Base-by-base conservation (phyloP, 1,140 invertebrate species). In the Arion vulgaris region DNA sequence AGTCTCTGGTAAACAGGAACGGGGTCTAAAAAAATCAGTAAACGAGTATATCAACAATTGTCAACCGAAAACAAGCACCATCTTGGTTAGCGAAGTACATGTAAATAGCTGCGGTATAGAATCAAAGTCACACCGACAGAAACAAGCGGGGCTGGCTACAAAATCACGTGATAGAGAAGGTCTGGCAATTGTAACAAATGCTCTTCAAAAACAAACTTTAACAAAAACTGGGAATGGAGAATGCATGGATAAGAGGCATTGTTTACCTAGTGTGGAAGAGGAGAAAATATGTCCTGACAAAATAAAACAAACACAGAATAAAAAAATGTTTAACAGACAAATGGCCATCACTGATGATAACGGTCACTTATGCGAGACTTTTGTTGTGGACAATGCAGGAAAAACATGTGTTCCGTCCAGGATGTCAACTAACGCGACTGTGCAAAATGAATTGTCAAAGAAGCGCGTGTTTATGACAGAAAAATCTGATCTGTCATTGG, bases 211-310 rank as follows among this genome's bases (percentile, higher is more conserved):
- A 26, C 11, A 49, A 7, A 73, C 7, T 28, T 1, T 73, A 34
- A 73, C 71, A 26, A 73, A 73, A 11, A 4, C 11, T 49, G 23
- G 71, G 13, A 39, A 73, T 13, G 36, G 7, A 26, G 38, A 39
- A 2, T 5, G n/a, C 4, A 11, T n/a, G 5, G 38, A 73, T n/a
- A 38, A 38, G n/a, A 39, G 71, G 19, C 36, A 39, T 26, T 41
- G 71, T 23, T 73, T 73, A 39, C 71, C 71, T 4, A 73, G 36
- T 41, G 71, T 73, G 15, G 71, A 73, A 28, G 71, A 73, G n/a
- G 71, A 73, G 32, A 39, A 38, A 39, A 5, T 11, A 32, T 26
- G 41, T 73, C 1, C 2, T 49, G 53, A 57, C 4, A n/a, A 9
- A 4, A n/a, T 9, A 2, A 2, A 57, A 11, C 38, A 39, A 26